phyloP scores from a whole-genome alignment of 2,888 invertebrate species.

The Drosophila limbata region DNA sequence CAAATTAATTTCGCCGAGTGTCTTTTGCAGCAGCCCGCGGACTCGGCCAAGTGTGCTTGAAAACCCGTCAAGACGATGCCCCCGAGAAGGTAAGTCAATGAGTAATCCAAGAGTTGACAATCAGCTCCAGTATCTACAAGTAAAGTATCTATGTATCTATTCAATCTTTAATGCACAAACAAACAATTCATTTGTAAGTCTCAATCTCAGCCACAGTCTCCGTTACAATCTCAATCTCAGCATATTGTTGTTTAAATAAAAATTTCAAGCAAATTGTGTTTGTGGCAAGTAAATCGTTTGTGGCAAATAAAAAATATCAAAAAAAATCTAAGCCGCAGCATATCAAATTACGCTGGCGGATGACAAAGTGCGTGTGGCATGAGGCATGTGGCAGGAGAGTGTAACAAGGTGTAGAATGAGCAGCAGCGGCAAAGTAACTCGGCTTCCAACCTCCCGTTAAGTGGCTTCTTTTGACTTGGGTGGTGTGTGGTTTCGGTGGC shows the following conservation, averaged over 20 bases:
- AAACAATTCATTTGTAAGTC: conserved; percentile 32
- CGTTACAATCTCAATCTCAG: conserved; percentile 27
- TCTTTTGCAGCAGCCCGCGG: conserved; percentile 58
- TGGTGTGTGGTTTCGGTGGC: not conserved
- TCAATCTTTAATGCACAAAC: conserved; percentile 6
- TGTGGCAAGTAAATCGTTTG: conserved; percentile 71
- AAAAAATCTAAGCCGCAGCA: conserved; percentile 70
- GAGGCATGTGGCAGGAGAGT: conserved; percentile 28
- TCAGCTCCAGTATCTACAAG: conserved; percentile 3
- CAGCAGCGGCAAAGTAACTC: conserved; percentile 64
- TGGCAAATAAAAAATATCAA: conserved; percentile 67
- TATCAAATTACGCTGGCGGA: conserved; percentile 73
- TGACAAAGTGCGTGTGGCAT: conserved; percentile 71
- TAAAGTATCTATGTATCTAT: conserved; percentile 1
- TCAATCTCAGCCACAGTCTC: conserved; percentile 60
- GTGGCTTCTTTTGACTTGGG: conserved; percentile 41
- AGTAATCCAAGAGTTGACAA: conserved; percentile 14
- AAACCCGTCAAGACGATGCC: conserved; percentile 18
- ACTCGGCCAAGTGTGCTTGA: conserved; percentile 51
- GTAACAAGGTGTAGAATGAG: conserved; percentile 73
- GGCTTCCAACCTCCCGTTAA: conserved; percentile 55
- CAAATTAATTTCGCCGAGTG: conserved; percentile 80
- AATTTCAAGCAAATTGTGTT: conserved; percentile 65
- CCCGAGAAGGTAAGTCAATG: conserved; percentile 26
- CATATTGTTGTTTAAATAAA: conserved; percentile 76